Evolutionary conservation across 2,113 vertebrate genomes (phyloP).

Genomic region (Lagenorhynchus albirostris): DNA sequence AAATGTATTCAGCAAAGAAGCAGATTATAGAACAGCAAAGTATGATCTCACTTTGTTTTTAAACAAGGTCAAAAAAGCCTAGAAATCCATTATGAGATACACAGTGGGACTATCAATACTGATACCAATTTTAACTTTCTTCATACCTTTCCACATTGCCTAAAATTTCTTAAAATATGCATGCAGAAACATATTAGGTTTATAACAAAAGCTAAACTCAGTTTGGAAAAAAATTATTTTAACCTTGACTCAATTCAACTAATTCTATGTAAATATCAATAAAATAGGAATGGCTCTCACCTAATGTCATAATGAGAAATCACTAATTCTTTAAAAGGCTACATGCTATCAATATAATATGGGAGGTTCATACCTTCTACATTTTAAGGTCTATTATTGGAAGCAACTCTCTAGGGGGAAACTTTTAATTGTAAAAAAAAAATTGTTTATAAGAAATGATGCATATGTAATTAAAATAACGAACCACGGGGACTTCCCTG

Average conservation of each 20-base stretch:
- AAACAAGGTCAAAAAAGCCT: neutral
- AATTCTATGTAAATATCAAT: neutral
- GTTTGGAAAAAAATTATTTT: neutral
- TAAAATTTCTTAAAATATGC: neutral
- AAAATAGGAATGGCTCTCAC: neutral
- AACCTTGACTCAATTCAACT: constrained; percentile 1
- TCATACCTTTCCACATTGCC: neutral
- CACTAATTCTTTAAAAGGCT: neutral
- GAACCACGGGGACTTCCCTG: too few species aligned
- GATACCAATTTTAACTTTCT: neutral
- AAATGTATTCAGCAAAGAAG: neutral
- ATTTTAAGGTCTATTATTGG: neutral
- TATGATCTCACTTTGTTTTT: neutral
- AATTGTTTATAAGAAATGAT: neutral
- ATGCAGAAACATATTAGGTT: neutral
- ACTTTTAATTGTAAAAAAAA: constrained; percentile 17
- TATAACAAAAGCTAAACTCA: neutral
- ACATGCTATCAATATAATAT: neutral
- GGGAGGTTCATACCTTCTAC: neutral
- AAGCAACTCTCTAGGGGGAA: neutral
- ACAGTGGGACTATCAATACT: neutral
- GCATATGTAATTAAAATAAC: neutral
- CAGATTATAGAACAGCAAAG: neutral
- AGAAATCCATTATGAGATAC: neutral
- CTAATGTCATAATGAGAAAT: neutral